Evolutionary conservation across 2,113 vertebrate genomes (phyloP).

Genomic region (Thunnus maccoyii): DNA sequence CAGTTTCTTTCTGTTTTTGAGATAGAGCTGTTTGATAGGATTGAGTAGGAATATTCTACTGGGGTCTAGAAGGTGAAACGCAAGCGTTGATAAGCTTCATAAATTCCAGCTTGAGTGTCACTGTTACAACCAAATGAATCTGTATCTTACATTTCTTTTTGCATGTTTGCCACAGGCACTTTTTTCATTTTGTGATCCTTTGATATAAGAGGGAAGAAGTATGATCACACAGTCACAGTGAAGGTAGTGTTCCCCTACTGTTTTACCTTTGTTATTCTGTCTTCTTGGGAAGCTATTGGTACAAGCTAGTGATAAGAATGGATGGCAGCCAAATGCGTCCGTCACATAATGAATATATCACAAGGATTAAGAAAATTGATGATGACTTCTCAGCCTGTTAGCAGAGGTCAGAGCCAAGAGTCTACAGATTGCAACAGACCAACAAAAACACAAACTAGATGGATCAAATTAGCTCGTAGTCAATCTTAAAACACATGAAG

Average conservation of each 20-base stretch:
- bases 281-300: neutral
- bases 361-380: slow-evolving; percentile 25
- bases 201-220: neutral
- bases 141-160: neutral
- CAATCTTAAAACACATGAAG: slow-evolving; percentile 30
- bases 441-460: slow-evolving; percentile 42
- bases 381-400: slow-evolving; percentile 29
- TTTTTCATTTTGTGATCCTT: neutral
- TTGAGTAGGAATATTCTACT: too few species aligned
- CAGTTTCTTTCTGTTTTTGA: too few species aligned
- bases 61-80: too few species aligned
- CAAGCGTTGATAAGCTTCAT: too few species aligned
- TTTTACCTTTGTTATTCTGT: neutral
- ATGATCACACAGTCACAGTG: neutral
- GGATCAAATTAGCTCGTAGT: slow-evolving; percentile 26
- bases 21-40: too few species aligned
- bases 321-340: slow-evolving; percentile 44
- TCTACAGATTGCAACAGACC: slow-evolving; percentile 35
- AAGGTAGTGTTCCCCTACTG: neutral
- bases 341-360: slow-evolving; percentile 58
- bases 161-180: neutral
- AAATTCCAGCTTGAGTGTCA: too few species aligned
- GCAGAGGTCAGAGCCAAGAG: slow-evolving; percentile 36
- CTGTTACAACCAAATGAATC: too few species aligned
- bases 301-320: slow-evolving; percentile 21